Base-by-base conservation (phyloP, 2,113 vertebrate species). In the Seriola quinqueradiata region DNA sequence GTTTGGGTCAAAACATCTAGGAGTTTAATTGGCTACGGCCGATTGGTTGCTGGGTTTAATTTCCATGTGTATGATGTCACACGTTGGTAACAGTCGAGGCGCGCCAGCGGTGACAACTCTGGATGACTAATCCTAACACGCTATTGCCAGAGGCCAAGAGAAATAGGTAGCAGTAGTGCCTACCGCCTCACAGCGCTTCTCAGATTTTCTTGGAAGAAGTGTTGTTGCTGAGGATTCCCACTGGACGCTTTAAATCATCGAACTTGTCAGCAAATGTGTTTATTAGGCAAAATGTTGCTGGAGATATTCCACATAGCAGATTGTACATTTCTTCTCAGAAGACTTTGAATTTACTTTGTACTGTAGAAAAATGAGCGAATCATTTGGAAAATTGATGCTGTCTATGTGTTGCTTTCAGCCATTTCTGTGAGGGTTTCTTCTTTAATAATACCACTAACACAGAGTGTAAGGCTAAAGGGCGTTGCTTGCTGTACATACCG, bases 41-140 rank as follows among this genome's bases (percentile, higher is more conserved):
- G 78, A 86, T 86, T 16, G 81, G 80, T 80, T 75, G 13, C 70
- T 79, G 83, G 79, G 57, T 85, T 90, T 87, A 48, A 90, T 87
- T 91, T 87, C 74, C 85, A 84, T 25, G 74, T 54, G 75, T 17
- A 87, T 93, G 89, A 93, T 85, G 88, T 93, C 87, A 92, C 88
- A 52, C 38, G 6, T 66, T 85, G 59, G 86, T 57, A 59, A 52
- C 55, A 80, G 67, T 42, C 0, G 19, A 80, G 76, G 67, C 59
- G 64, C 79, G 79, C 87, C 86, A 73, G 79, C 32, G 78, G 81
- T 86, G 82, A 88, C 90, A 64, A 59, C 68, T 67, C 65, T 2
- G 42, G 38, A 90, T 89, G 89, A 90, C 75, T 88, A 87, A 90
- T 88, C 74, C 59, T n/a, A 25, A 72, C 40, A 16, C 69, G 23